Evolutionary conservation across 2,797 vertebrate genomes (phyloP).

Genomic region (Pampus argenteus): DNA sequence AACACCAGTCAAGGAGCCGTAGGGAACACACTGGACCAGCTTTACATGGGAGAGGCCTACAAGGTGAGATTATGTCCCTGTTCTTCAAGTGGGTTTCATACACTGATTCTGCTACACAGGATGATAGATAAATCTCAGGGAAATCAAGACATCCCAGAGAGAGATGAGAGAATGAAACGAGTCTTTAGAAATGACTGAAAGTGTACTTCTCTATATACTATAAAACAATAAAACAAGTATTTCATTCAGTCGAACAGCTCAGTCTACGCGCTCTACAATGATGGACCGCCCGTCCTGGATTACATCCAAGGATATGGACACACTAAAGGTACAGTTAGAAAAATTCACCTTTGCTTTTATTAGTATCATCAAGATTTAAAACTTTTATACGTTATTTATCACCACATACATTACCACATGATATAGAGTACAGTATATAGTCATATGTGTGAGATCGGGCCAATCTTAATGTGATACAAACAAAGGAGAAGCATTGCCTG

Average conservation of each 20-base stretch:
- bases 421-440: background rate
- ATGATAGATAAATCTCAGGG: background rate
- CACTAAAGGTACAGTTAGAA: constrained; percentile 89
- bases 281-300: constrained; percentile 84
- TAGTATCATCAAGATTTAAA: background rate
- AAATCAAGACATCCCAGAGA: background rate
- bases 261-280: constrained; percentile 92
- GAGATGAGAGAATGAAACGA: background rate
- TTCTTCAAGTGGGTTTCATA: background rate
- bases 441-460: background rate
- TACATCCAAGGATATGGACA: constrained; percentile 84
- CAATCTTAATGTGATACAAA: background rate
- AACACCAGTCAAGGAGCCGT: constrained; percentile 87
- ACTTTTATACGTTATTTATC: background rate
- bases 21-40: constrained; percentile 87
- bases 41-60: constrained; percentile 82
- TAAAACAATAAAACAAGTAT: constrained; percentile 13
- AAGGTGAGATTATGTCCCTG: constrained; percentile 76
- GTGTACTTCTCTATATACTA: background rate
- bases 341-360: background rate
- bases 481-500: background rate
- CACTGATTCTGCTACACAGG: background rate
- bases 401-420: background rate
- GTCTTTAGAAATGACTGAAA: background rate
- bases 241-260: constrained; percentile 83